Percentiles rank a stretch among this genome's conserved stretches.
Evolutionary conservation across 2,797 vertebrate species (phyloP).

Genomic region (Anas georgica): DNA sequence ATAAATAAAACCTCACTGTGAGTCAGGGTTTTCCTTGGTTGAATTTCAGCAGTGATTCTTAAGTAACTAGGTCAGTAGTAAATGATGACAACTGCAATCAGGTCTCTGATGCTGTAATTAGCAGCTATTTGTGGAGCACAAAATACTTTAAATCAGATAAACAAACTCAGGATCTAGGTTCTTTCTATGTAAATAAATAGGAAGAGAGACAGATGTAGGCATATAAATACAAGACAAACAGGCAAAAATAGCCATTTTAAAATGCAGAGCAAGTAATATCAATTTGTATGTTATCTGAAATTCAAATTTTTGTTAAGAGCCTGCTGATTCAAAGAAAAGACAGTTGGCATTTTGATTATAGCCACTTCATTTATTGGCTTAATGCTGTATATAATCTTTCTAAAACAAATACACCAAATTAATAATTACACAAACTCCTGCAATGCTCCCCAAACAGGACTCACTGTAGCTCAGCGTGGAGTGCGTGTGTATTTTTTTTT

Average conservation of each 20-base stretch:
- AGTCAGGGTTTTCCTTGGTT: slow-evolving; percentile 7
- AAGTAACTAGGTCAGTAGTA: not conserved
- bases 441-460: not conserved
- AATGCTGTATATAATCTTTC: slow-evolving; percentile 4
- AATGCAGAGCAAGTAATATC: slow-evolving; percentile 28
- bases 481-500: not conserved
- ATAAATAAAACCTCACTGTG: not conserved
- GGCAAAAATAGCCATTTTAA: slow-evolving; percentile 23
- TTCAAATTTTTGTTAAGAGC: slow-evolving; percentile 41
- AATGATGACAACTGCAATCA: not conserved
- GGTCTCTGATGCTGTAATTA: not conserved
- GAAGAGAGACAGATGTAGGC: not conserved
- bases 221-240: slow-evolving; percentile 1
- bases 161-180: not conserved
- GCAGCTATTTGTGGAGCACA: not conserved
- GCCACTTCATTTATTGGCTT: slow-evolving; percentile 31
- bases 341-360: slow-evolving; percentile 45
- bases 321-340: slow-evolving; percentile 38
- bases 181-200: not conserved
- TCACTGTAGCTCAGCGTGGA: not conserved
- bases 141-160: slow-evolving; percentile 21
- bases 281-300: slow-evolving; percentile 44
- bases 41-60: not conserved
- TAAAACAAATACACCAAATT: slow-evolving; percentile 54
- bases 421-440: slow-evolving; percentile 30